Base-by-base conservation (phyloP, 2,797 vertebrate species). In the Meriones psammophilus region DNA sequence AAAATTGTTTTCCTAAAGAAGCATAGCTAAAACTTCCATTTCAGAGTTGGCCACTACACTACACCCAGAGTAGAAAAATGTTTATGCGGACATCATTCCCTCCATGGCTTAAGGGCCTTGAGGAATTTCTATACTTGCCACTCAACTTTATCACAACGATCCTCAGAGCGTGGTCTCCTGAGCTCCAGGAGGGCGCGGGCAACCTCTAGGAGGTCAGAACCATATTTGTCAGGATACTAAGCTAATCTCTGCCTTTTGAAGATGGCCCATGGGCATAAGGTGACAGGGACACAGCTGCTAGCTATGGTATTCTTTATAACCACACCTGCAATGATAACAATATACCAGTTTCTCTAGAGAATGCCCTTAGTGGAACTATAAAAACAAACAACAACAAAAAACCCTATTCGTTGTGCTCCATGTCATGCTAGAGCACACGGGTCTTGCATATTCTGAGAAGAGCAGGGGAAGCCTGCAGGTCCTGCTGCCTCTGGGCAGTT, bases 21-120 rank as follows among this genome's bases (percentile, higher is more conserved):
- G 10, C 30, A 54, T 74, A 50, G 46, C 39, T 58, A 78, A 71
- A 74, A 80, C 71, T 95, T 76, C 28, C 42, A 88, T 83, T 96
- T 96, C 88, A 92, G 64, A 95, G 20, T 33, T 94, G 74, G 46
- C 50, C 9, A 88, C 36, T 30, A 58, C 85, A 95, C 17, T 77
- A 83, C 12, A 94, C 15, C 14, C 13, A 56, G 1, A 56, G 15
- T 17, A 15, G 56, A 56, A 56, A 56, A 18, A 69, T 24, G 90
- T 84, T 76, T 91, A 80, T 64, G 58, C 26, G 71, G 50, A 79
- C 18, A 86, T 28, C 92, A 26, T 84, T 22, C 26, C 36, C 50
- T 15, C 18, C 42, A 71, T 87, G 60, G 78, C 86, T 94, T 42
- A 64, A 81, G 6, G 50, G 36, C 28, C 66, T 69, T 18, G 86